phyloP scores from a whole-genome alignment of 2,888 invertebrate species.

The Pristionchus entomophagus region DNA sequence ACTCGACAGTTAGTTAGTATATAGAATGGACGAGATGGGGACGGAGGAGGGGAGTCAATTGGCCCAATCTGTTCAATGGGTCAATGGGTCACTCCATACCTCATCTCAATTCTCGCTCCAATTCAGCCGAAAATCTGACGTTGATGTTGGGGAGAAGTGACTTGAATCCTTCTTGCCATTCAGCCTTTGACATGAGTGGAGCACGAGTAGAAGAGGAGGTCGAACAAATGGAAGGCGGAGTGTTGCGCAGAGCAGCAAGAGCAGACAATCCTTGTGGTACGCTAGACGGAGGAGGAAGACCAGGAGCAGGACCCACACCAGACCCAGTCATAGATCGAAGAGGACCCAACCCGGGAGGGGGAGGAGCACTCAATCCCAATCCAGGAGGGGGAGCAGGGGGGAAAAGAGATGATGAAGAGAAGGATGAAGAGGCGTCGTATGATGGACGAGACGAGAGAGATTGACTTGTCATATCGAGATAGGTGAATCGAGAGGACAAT shows the following conservation, averaged over 20 bases:
- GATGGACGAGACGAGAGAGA: neutral
- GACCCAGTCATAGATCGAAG: slow-evolving; percentile 29
- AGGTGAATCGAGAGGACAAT: neutral
- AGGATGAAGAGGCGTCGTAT: neutral
- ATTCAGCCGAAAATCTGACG: slow-evolving; percentile 66
- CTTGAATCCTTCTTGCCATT: slow-evolving; percentile 67
- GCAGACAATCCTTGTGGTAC: slow-evolving; percentile 1
- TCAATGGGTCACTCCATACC: neutral
- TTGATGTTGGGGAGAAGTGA: slow-evolving; percentile 73
- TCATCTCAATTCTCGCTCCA: slow-evolving; percentile 46
- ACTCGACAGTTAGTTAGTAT: slow-evolving; percentile 5
- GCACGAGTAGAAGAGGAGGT: neutral
- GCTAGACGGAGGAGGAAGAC: slow-evolving; percentile 49
- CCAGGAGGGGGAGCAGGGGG: slow-evolving; percentile 19
- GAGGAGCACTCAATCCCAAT: slow-evolving; percentile 12
- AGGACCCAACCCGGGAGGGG: slow-evolving; percentile 55
- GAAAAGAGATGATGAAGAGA: neutral
- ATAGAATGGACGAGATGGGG: slow-evolving; percentile 20
- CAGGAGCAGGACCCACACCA: slow-evolving; percentile 49
- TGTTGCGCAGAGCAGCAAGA: neutral
- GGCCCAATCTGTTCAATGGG: slow-evolving; percentile 20
- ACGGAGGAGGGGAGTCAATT: slow-evolving; percentile 36
- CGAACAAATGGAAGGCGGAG: neutral
- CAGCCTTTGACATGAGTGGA: slow-evolving; percentile 50
- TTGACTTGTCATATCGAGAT: neutral